Evolutionary conservation across 1,140 invertebrate species (phyloP).

Genomic region (Euura saliciscinereae): DNA sequence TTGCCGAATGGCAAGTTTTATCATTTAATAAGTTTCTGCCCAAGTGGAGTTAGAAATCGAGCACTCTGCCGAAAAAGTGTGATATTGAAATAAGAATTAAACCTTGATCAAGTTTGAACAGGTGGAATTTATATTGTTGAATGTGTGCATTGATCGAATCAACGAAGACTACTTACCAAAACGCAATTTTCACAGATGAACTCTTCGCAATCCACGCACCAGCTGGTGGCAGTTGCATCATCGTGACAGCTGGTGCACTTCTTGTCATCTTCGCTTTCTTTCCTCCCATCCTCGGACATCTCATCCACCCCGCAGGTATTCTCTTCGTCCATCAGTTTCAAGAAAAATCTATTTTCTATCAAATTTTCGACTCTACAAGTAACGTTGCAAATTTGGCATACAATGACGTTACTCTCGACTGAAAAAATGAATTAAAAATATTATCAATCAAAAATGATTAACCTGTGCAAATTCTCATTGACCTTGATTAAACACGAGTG

Average conservation of each 20-base stretch:
- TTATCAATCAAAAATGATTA: too few relatives aligned
- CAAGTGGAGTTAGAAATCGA: too few relatives aligned
- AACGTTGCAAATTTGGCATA: slow-evolving; percentile 52
- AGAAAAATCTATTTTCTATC: slow-evolving; percentile 52
- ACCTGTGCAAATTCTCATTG: too few relatives aligned
- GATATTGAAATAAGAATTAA: too few relatives aligned
- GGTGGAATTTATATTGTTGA: too few relatives aligned
- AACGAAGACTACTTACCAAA: slow-evolving; percentile 39
- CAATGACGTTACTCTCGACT: slow-evolving; percentile 44
- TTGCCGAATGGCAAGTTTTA: too few relatives aligned
- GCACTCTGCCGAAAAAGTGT: too few relatives aligned
- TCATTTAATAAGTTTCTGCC: too few relatives aligned
- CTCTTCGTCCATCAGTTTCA: slow-evolving; percentile 57
- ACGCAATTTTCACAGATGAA: slow-evolving; percentile 92
- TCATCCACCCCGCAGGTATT: slow-evolving; percentile 50
- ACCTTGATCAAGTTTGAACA: too few relatives aligned
- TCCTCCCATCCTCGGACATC: slow-evolving; percentile 35
- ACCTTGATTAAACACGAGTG: too few relatives aligned
- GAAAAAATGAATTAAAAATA: slow-evolving; percentile 15
- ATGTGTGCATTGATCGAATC: too few relatives aligned
- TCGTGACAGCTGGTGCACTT: slow-evolving; percentile 88
- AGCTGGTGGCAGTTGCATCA: slow-evolving; percentile 78
- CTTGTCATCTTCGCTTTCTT: slow-evolving; percentile 63
- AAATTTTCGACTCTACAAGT: slow-evolving; percentile 49
- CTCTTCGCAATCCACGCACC: slow-evolving; percentile 88